Evolutionary conservation across 2,888 invertebrate genomes (phyloP).

Genomic region (Xiphydria camelus): DNA sequence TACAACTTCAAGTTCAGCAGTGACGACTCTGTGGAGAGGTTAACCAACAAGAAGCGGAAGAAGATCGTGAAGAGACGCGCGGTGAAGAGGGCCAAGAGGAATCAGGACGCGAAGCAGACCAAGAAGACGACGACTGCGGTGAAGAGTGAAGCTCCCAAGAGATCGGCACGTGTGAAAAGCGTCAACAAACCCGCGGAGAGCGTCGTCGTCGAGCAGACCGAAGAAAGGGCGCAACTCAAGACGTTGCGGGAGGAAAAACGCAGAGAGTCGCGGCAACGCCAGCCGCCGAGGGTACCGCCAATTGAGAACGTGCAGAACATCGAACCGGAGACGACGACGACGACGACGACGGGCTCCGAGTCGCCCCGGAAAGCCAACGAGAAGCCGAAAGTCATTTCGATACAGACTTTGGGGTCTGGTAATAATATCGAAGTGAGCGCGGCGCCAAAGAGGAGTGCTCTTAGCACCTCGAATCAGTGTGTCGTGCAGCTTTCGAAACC

Average conservation of each 20-base stretch:
- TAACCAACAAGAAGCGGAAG: conserved; percentile 12
- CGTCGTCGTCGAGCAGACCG: too few relatives aligned
- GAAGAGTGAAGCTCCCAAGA: neutral
- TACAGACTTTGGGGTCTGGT: conserved; percentile 14
- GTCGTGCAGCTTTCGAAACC: too few relatives aligned
- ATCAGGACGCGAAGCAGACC: neutral
- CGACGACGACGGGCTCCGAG: neutral
- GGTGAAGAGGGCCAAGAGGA: conserved; percentile 14
- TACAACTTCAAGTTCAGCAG: conserved; percentile 23
- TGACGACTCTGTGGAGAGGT: conserved; percentile 11
- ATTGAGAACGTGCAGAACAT: neutral
- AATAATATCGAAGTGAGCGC: conserved; percentile 14
- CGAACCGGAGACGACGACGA: neutral
- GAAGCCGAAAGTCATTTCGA: conserved; percentile 10
- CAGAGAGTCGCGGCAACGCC: too few relatives aligned
- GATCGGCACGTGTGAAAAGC: neutral
- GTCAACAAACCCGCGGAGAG: neutral
- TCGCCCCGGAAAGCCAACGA: neutral
- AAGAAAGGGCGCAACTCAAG: too few relatives aligned
- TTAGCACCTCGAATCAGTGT: conserved; percentile 12
- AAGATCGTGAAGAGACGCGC: conserved; percentile 6
- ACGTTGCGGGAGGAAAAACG: too few relatives aligned
- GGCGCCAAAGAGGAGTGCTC: conserved; percentile 14
- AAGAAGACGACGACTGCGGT: neutral
- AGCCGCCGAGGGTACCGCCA: neutral